phyloP scores from a whole-genome alignment of 2,797 vertebrate species.

The Lepilemur ruficaudatus region DNA sequence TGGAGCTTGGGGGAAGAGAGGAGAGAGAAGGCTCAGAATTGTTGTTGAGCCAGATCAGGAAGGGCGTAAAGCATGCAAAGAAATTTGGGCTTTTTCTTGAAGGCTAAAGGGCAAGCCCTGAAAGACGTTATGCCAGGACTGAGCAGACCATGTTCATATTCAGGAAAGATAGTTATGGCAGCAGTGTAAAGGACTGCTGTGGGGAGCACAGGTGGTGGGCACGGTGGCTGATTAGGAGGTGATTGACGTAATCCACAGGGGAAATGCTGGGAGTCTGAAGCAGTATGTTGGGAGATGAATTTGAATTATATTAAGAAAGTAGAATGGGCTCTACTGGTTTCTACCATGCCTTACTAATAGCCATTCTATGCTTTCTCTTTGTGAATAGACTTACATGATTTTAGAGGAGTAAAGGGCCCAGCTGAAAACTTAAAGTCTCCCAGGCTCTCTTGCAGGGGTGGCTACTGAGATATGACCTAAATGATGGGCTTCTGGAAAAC shows the following conservation, averaged over 20 bases:
- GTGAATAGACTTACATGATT: neutral
- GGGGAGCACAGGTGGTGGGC: neutral
- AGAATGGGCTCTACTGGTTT: neutral
- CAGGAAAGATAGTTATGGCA: neutral
- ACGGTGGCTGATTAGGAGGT: neutral
- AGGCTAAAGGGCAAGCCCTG: neutral
- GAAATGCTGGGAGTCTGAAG: neutral
- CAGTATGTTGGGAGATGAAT: neutral
- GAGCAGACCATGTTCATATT: neutral
- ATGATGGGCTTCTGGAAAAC: neutral
- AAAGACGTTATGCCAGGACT: neutral
- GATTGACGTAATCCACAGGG: neutral
- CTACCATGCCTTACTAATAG: neutral
- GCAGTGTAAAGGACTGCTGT: neutral
- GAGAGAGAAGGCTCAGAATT: neutral
- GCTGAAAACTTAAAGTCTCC: neutral
- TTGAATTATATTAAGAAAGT: neutral
- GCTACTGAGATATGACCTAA: neutral
- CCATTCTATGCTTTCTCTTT: neutral
- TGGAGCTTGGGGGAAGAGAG: neutral
- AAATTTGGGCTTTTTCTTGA: neutral
- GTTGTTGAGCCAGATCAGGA: neutral
- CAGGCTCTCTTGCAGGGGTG: neutral
- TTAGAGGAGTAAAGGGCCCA: neutral
- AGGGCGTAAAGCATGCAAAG: neutral